phyloP scores from a whole-genome alignment of 2,797 vertebrate species.

The Microchirus variegatus region DNA sequence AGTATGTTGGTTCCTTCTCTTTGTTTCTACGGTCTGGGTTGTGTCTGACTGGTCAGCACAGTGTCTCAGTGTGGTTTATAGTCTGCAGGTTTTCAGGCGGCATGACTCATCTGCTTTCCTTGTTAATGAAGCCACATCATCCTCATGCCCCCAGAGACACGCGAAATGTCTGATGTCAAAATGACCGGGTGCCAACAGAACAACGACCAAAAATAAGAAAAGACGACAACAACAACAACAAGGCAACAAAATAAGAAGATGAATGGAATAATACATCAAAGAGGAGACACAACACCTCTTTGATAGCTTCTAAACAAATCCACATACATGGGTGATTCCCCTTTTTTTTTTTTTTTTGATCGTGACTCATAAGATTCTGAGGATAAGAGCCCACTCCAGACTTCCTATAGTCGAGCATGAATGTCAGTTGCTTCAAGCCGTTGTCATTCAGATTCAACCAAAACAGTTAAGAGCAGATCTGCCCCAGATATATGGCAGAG shows the following conservation, averaged over 20 bases:
- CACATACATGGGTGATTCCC: constrained; percentile 5
- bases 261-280: not conserved
- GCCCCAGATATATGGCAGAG: constrained; percentile 28
- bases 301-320: not conserved
- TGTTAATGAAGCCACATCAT: constrained; percentile 56
- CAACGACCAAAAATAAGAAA: constrained; percentile 36
- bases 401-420: constrained; percentile 42
- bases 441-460: constrained; percentile 46
- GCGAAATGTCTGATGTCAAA: constrained; percentile 58
- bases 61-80: constrained; percentile 22
- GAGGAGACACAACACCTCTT: not conserved
- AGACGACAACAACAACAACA: constrained; percentile 8
- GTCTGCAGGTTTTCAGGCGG: constrained; percentile 35
- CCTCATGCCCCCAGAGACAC: constrained; percentile 53
- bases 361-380: constrained; percentile 38
- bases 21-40: not conserved
- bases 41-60: constrained; percentile 11
- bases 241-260: constrained; percentile 23
- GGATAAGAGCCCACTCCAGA: constrained; percentile 43
- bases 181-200: constrained; percentile 31
- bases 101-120: constrained; percentile 56
- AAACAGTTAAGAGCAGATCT: constrained; percentile 12
- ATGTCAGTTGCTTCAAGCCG: constrained; percentile 34
- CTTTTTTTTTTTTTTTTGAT: constrained; percentile 42
- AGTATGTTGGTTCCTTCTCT: not conserved